These are phyloP conservation scores for Drosophila rufa DNA, from an alignment of 1,140 invertebrate genomes.

Conservation along the genomic window DNA sequence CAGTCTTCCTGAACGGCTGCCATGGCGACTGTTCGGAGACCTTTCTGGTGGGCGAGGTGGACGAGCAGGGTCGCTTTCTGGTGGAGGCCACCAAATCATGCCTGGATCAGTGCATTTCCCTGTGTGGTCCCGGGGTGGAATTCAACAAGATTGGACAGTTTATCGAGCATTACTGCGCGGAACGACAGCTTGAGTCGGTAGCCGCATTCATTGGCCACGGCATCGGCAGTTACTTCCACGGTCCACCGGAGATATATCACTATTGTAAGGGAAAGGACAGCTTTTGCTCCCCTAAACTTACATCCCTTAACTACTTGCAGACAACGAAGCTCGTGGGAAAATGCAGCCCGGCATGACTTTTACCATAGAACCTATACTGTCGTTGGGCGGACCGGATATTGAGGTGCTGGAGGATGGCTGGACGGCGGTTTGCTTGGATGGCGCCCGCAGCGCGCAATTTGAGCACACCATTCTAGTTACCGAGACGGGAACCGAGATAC, in stretches of 20 bases:
- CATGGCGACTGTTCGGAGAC: constrained; percentile 97
- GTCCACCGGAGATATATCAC: constrained; percentile 95
- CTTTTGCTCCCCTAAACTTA: neutral
- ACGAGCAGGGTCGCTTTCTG: constrained; percentile 89
- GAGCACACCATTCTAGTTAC: constrained; percentile 97
- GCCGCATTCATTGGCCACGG: constrained; percentile 96
- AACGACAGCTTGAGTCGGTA: constrained; percentile 89
- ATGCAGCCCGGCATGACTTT: constrained; percentile 97
- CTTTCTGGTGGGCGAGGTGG: constrained; percentile 93
- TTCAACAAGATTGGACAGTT: constrained; percentile 91
- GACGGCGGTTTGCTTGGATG: constrained; percentile 93
- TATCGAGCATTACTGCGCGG: constrained; percentile 89
- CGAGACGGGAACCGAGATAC: constrained; percentile 89
- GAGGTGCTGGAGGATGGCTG: constrained; percentile 93
- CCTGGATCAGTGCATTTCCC: constrained; percentile 89
- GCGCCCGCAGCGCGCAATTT: constrained; percentile 93
- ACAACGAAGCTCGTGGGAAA: constrained; percentile 88
- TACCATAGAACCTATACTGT: constrained; percentile 96
- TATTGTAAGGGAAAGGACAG: constrained; percentile 85
- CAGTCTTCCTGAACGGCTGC: constrained; percentile 92
- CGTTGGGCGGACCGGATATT: constrained; percentile 89
- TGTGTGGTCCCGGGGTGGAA: constrained; percentile 91
- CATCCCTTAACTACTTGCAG: constrained; percentile 83
- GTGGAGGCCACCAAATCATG: constrained; percentile 90
- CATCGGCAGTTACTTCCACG: constrained; percentile 96